Conservation (phyloP, 37 sponge, comb jelly and placozoan genomes). For the Beroe forskalii region DNA sequence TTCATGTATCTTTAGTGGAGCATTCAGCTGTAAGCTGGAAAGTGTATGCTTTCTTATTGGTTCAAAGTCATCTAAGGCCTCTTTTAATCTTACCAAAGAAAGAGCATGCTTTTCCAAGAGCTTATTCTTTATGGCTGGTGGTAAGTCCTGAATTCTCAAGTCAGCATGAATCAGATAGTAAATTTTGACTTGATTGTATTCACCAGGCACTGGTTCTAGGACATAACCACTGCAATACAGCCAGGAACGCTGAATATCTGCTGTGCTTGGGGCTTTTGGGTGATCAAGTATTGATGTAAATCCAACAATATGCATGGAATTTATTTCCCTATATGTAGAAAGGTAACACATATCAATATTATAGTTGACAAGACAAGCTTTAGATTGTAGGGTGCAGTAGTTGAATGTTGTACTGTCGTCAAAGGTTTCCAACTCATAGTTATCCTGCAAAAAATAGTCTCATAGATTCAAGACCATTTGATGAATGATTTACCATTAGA, state of each 20-base stretch:
- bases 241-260: slow-evolving; percentile 16
- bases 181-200: not conserved
- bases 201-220: not conserved
- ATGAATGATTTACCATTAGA: no score
- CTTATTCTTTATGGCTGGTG: not conserved
- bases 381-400: not conserved
- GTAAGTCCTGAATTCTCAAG: not conserved
- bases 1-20: not conserved
- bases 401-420: not conserved
- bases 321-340: not conserved
- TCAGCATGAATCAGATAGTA: slow-evolving; percentile 2
- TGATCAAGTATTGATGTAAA: slow-evolving; percentile 17
- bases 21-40: not conserved
- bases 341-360: slow-evolving; percentile 23
- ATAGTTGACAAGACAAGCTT: slow-evolving; percentile 2
- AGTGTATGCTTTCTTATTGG: no score
- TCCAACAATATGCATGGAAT: not conserved
- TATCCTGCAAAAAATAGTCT: no score
- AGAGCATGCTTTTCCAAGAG: not conserved
- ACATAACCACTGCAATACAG: slow-evolving; percentile 12
- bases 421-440: not conserved
- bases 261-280: slow-evolving; percentile 9
- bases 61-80: not conserved
- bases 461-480: no score
- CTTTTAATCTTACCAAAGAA: not conserved